Base-by-base conservation (phyloP, 2,797 vertebrate genomes). In the Orientallactaga sibirica region DNA sequence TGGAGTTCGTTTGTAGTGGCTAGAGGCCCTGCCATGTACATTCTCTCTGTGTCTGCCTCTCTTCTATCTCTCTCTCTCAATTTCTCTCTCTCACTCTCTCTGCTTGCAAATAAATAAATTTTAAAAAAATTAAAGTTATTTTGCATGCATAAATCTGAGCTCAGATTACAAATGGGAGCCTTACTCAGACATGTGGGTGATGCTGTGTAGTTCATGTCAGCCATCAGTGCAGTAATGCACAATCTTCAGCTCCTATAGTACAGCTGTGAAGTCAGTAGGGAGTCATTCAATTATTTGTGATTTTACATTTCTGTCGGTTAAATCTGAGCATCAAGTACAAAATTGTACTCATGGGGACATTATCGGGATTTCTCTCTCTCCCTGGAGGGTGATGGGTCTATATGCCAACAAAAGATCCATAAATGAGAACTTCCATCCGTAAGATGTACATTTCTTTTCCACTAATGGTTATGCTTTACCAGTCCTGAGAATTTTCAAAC, bases 291-390 rank as follows among this genome's bases (percentile, higher is more conserved):
- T 7, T 96, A 92, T 97, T 96, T 96, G 90, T 97, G 82, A 84
- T 90, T 98, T 97, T 97, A 96, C 91, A 97, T 87, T 96, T 96
- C 96, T 98, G 97, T 97, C 96, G 96, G 95, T 94, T 95, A 97
- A 97, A 97, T 96, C 87, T 95, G 77, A 97, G 85, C 96, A 92
- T 96, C 94, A 97, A 97, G 97, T 90, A 78, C 80, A 97, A 94
- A 97, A 96, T 58, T 92, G 91, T 94, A 96, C 92, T 94, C 93
- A 97, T 86, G 95, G 88, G 94, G 93, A 97, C 92, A 97, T 98
- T 97, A 97, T 73, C 93, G 67, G 90, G 43, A 98, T 98, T 97
- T 98, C 96, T 97, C 92, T 97, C 52, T 92, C 71, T 95, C 94
- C 94, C 97, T 96, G 81, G 93, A 97, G 96, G 92, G 90, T 67